Evolutionary conservation across 2,888 invertebrate species (phyloP), one percentile per base, ranked within the genome.

Genomic region (Erpobdella octoculata): DNA sequence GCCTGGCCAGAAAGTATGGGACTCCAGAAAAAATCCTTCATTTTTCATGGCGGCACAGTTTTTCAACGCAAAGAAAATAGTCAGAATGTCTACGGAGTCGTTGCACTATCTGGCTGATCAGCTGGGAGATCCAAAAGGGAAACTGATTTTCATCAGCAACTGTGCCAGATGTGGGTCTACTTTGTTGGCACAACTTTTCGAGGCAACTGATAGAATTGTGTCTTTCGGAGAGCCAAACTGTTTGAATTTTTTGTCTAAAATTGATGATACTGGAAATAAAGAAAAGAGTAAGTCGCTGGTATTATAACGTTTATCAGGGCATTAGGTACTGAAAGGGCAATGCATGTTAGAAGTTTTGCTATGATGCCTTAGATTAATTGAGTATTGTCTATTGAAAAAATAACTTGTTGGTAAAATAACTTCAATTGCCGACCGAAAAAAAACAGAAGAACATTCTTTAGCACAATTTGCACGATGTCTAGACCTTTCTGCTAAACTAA

Each of bases 111-210:
- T 74, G 58, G 72, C 74, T 28, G 72, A 74, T 38, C 33, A 72
- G 46, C n/a, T 73, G 5, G 70, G 70, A 25, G 71, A 72, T 35
- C 74, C 74, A 18, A 36, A 37, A 37, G 70, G 61, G 12, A 35
- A 67, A 65, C 33, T 74, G 59, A 70, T 73, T 18, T 74, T 74
- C 48, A 18, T 74, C n/a, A 70, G 64, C n/a, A 73, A 74, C 72
- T 75, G 74, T 18, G 70, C 73, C 31, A 53, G 74, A 12, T 74
- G 74, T 33, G 74, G 74, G 1, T 74, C 74, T 12, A 74, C 74
- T 2, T 62, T 74, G 31, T 33, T 74, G 5, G 69, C 71, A 28
- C 71, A 72, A 66, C 65, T 74, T 48, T 73, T 73, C 53, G 73
- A 74, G 28, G 67, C 69, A 25, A 74, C 73, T 1, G 72, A 46